Base-by-base conservation (phyloP, 2,888 invertebrate genomes). In the Lasioglossum lativentre region DNA sequence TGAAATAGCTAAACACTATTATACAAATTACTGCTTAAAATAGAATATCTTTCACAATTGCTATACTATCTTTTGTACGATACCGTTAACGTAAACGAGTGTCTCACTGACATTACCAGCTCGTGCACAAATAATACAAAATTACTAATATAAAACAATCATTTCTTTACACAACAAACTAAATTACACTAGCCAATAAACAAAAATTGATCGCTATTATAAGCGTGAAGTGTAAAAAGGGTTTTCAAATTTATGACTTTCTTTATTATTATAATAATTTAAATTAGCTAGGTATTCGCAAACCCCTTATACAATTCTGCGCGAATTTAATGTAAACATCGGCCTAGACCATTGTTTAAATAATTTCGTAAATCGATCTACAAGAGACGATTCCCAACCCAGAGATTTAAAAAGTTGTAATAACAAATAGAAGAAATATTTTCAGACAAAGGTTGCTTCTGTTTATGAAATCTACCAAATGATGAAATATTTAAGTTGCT, bases 381-480 rank as follows among this genome's bases (percentile, higher is more conserved):
- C 4, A 56, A 56, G 52, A 59, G 14, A 6, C 30, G 63, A 30
- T 30, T 30, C 30, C 30, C 30, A 19, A 16, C 16, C 16, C 16
- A 30, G 19, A 30, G 8, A 63, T 63, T 63, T 30, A 27, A 63
- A 63, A 63, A 5, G 27, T 59, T 27, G 14, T 27, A 14, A 42
- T 12, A 47, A 47, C 19, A 47, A 19, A 19, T 47, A 47, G 47
- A 47, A 47, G 3, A 70, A 74, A 68, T 59, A 77, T 23, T 75
- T 52, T 56, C 19, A 19, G 72, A 63, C 79, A 82, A 72, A 73
- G 81, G 38, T 63, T 68, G 75, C 19, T 16, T 47, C 8, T 19
- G 16, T 47, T 4, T 5, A 47, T 47, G 19, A 47, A 19, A 47
- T 47, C 19, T 19, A 47, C 42, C 12, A 42, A 42, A 42, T 2